Percentiles rank a stretch among this genome's conserved stretches.
These are phyloP conservation scores for Scomber japonicus DNA, from an alignment of 2,113 vertebrate species.

Conservation along the genomic window DNA sequence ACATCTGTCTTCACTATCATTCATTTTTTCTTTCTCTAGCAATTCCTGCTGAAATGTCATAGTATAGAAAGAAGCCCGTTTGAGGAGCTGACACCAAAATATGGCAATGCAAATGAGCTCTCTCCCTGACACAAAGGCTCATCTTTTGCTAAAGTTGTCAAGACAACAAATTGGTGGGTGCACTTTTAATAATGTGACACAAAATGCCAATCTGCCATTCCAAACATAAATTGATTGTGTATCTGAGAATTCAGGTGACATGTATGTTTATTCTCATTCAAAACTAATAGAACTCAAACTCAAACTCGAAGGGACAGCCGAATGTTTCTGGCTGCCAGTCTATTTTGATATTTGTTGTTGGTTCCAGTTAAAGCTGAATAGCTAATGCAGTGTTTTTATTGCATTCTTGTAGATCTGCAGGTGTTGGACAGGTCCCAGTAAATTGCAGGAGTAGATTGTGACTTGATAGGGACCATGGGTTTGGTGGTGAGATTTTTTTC, in stretches of 20 bases:
- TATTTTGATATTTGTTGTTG: constrained; percentile 10
- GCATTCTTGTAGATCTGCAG: background rate
- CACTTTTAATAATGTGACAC: constrained; percentile 3
- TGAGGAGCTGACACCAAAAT: constrained; percentile 4
- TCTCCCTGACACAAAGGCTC: background rate
- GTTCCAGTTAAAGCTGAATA: constrained; percentile 34
- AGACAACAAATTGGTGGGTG: constrained; percentile 3
- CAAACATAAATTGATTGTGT: constrained; percentile 12
- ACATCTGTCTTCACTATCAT: background rate
- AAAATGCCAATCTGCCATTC: background rate
- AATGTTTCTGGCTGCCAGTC: background rate
- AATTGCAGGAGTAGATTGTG: background rate
- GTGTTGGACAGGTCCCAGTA: background rate
- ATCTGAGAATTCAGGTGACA: constrained; percentile 16
- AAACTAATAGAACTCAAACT: background rate
- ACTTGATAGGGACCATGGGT: background rate
- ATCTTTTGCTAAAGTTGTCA: background rate
- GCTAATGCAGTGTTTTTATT: background rate
- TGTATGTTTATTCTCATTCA: constrained; percentile 4
- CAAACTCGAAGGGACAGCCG: background rate
- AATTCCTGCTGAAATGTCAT: constrained; percentile 6
- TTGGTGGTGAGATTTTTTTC: background rate
- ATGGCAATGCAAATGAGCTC: background rate
- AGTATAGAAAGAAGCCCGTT: constrained; percentile 4
- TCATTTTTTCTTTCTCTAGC: background rate